These are phyloP conservation scores for Lasioglossum albipes DNA, from an alignment of 1,140 invertebrate species.

Conservation along the genomic window DNA sequence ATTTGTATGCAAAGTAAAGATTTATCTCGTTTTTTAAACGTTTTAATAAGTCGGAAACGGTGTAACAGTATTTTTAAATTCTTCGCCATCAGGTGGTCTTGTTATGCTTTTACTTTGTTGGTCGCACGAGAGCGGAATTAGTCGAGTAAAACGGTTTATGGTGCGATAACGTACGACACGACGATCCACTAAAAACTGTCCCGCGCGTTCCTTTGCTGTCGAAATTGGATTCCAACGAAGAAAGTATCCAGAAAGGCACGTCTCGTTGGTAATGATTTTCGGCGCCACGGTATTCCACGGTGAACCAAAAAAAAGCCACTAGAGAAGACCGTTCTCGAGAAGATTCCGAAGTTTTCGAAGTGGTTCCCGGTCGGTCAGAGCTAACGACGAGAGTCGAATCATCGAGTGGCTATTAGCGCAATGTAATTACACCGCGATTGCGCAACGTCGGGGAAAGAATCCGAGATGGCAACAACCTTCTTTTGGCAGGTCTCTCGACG, in stretches of 20 bases:
- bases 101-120: no score
- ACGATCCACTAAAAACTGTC: no score
- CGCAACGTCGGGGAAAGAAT: conserved; percentile 37
- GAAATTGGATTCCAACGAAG: no score
- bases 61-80: no score
- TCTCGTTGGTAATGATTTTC: not conserved
- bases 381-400: conserved; percentile 48
- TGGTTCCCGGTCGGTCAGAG: conserved; percentile 18
- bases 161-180: no score
- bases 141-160: no score
- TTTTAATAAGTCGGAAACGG: no score
- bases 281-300: not conserved
- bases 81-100: no score
- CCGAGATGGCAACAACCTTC: conserved; percentile 5
- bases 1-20: no score
- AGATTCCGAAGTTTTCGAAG: conserved; percentile 31
- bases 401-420: conserved; percentile 47
- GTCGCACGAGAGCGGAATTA: no score
- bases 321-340: conserved; percentile 11
- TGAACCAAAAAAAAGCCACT: not conserved
- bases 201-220: not conserved
- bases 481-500: not conserved
- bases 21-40: no score
- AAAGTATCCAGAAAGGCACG: not conserved
- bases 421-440: conserved; percentile 42